Percentiles rank a stretch among this genome's conserved stretches.
These are phyloP conservation scores for Carassius auratus DNA, from an alignment of 2,113 vertebrate species.

Conservation along the genomic window DNA sequence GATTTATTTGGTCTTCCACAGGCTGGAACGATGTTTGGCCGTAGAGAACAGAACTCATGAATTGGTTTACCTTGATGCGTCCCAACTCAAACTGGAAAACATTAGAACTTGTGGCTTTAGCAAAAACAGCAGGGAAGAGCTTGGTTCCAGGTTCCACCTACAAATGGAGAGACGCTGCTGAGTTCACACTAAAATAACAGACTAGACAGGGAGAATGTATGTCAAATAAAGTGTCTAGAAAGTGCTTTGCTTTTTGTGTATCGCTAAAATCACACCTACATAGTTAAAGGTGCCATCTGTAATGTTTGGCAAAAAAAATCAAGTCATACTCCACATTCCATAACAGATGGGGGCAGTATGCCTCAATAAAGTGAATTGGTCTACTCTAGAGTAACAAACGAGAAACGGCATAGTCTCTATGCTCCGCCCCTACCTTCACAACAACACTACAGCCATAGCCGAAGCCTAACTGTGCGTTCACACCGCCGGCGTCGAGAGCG, in stretches of 20 bases:
- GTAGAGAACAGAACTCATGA: neutral
- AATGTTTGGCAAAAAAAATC: no score
- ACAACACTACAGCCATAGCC: no score
- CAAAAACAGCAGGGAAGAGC: slow-evolving; percentile 94
- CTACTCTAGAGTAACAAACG: no score
- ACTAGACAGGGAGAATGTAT: neutral
- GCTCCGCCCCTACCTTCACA: no score
- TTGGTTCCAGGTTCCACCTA: slow-evolving; percentile 93
- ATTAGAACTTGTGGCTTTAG: slow-evolving; percentile 87
- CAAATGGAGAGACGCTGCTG: neutral
- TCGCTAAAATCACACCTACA: neutral
- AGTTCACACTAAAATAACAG: neutral
- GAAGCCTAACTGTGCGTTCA: no score
- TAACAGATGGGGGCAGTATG: no score
- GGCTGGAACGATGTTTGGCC: no score
- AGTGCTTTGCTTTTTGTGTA: neutral
- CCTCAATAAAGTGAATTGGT: no score
- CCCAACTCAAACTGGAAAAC: slow-evolving; percentile 95
- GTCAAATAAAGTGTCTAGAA: neutral
- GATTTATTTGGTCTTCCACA: slow-evolving; percentile 13
- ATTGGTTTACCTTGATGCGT: slow-evolving; percentile 83
- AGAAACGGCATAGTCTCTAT: no score
- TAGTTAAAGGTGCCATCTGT: no score
- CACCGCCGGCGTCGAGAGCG: no score
- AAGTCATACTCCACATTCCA: no score